Evolutionary conservation across 2,797 vertebrate species (phyloP).

Genomic region (Pachyuromys duprasi): DNA sequence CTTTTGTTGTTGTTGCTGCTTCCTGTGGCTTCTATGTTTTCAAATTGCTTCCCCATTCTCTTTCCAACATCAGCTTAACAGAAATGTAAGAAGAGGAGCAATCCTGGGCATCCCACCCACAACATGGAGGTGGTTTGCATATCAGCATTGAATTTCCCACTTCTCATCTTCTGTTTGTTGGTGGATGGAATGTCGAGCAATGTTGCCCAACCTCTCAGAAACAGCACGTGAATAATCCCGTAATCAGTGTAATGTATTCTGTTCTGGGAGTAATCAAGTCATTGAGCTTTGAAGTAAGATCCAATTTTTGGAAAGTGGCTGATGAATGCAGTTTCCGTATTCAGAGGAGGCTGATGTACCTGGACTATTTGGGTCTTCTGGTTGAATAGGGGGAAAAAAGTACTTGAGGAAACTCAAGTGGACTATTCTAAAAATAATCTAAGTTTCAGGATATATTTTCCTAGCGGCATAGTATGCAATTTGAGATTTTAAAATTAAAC

Average conservation of each 20-base stretch:
- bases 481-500: slow-evolving; percentile 73
- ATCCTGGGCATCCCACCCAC: background rate
- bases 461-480: slow-evolving; percentile 50
- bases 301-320: slow-evolving; percentile 77
- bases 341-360: slow-evolving; percentile 75
- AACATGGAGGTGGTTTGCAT: background rate
- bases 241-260: slow-evolving; percentile 81
- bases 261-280: slow-evolving; percentile 81
- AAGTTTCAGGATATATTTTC: slow-evolving; percentile 69
- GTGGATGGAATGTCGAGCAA: slow-evolving; percentile 62
- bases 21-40: background rate
- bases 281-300: slow-evolving; percentile 81
- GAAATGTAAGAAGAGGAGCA: background rate
- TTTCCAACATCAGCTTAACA: background rate
- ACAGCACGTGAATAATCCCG: slow-evolving; percentile 70
- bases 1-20: background rate
- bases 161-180: slow-evolving; percentile 72
- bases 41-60: background rate
- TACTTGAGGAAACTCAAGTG: slow-evolving; percentile 78
- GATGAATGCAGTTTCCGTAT: slow-evolving; percentile 78
- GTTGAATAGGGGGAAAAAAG: slow-evolving; percentile 65
- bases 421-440: slow-evolving; percentile 77
- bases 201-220: slow-evolving; percentile 76
- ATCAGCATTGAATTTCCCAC: slow-evolving; percentile 37
- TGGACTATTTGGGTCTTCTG: slow-evolving; percentile 82